Base-by-base conservation (phyloP, 2,113 vertebrate genomes). In the Atractosteus spatula region DNA sequence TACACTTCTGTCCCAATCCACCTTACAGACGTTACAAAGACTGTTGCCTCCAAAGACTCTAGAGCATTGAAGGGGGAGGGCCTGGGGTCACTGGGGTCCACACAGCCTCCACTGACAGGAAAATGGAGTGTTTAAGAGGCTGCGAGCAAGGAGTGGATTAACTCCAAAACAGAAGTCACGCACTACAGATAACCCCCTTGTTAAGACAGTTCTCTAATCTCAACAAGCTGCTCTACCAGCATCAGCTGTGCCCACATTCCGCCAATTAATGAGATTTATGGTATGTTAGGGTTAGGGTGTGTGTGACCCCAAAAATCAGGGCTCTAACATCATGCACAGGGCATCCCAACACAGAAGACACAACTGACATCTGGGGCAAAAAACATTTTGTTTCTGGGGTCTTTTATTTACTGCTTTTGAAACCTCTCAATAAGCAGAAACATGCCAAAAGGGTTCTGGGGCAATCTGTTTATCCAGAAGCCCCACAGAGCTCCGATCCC, bases 261-360 rank as follows among this genome's bases (percentile, higher is more conserved):
- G 85, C 45, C 14, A 68, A 70, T 70, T 87, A 85, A 87, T 82
- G 74, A n/a, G 81, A 84, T 87, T 86, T 75, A 75, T 78, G 70
- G 47, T 72, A 66, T 12, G 56, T 7, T 3, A 12, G 14, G 3
- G 11, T 14, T 7, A 1, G 13, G 56, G 13, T n/a, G 14, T 59
- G 56, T n/a, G 11, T 13, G 3, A 4, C 11, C 11, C 56, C 13
- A 7, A 59, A 13, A 4, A 12, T 3, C 7, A 59, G 13, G 8
- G 14, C 61, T 59, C 66, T 80, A 77, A 77, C 77, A 76, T 66
- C 71, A 54, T 71, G 78, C 75, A 75, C 74, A 62, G 51, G 66
- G 65, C 73, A 69, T 77, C 73, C 62, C 42, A 56, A 76, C 74
- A 66, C 66, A 66, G 66, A 70, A 74, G 76, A 70, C 66, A 54